Evolutionary conservation across 2,888 invertebrate species (phyloP), one percentile per base, ranked within the genome.

Genomic region (Caradrina kadenii): DNA sequence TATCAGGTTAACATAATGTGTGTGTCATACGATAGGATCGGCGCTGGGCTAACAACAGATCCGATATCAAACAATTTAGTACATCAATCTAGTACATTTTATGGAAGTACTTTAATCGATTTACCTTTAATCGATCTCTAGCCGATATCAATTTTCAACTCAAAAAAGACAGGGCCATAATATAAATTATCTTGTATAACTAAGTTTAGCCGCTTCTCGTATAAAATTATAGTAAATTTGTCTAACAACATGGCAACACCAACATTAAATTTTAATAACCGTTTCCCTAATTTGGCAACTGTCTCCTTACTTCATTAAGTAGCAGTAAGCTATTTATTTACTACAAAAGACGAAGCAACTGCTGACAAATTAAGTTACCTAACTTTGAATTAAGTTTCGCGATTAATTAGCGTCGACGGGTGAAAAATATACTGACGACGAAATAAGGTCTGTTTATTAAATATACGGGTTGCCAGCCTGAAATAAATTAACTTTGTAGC

Each of bases 311-410:
- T 64, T 65, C 31, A 67, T 68, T 60, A 54, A 42, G 53, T 35
- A 35, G 10, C 42, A 22, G 31, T 68, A 53, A 71, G 56, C 45
- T 76, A 58, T 76, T 68, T 76, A 69, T 66, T 76, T 31, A 76
- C 42, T 66, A 61, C 59, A 63, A 71, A 64, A 63, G 10, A 45
- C 63, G 62, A 66, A 59, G 58, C 63, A 61, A 48, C 63, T 68
- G 65, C 64, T 72, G 52, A 72, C 68, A 79, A 79, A 79, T 79
- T 79, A 65, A 67, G 56, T 79, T 72, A 59, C 58, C 63, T 63
- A 68, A 71, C 75, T 76, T 72, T 79, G 21, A 76, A 79, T 79
- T 68, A 79, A 79, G 63, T 79, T 79, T 58, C 42, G 48, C 63
- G 49, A 78, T 74, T 78, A 78, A 78, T 78, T 78, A 66, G 66